phyloP scores from a whole-genome alignment of 2,113 vertebrate species.

The Myotis yumanensis region DNA sequence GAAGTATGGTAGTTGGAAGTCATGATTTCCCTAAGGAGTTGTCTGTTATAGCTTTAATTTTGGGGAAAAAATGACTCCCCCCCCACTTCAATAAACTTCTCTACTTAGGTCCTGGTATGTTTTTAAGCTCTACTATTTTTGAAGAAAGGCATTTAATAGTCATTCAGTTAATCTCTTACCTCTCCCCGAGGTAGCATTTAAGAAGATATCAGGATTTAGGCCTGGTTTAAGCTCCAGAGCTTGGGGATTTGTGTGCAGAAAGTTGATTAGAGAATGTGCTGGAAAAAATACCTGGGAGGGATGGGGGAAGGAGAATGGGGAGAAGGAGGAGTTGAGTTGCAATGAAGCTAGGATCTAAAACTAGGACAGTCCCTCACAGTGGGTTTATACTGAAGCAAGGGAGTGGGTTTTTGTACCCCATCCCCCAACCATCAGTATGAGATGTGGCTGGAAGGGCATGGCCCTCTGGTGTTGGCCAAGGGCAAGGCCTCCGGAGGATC shows the following conservation, averaged over 20 bases:
- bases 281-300: neutral
- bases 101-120: conserved; percentile 9
- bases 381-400: neutral
- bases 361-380: neutral
- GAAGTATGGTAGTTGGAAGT: neutral
- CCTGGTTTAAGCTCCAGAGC: neutral
- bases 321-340: neutral
- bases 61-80: neutral
- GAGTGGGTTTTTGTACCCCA: neutral
- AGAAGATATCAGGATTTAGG: neutral
- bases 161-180: conserved; percentile 29
- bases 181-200: neutral
- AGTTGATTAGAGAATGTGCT: conserved; percentile 16
- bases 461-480: neutral
- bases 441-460: neutral
- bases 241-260: neutral
- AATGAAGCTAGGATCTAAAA: neutral
- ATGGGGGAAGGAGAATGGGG: neutral
- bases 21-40: conserved; percentile 34
- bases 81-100: conserved; percentile 4
- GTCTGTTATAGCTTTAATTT: conserved; percentile 45
- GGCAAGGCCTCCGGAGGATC: neutral
- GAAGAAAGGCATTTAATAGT: conserved; percentile 32
- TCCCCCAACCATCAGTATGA: neutral
- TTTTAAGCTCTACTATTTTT: conserved; percentile 41